These are phyloP conservation scores for Aplysina aerophoba DNA, from an alignment of 37 sponge, comb jelly and placozoan genomes.

Conservation along the genomic window DNA sequence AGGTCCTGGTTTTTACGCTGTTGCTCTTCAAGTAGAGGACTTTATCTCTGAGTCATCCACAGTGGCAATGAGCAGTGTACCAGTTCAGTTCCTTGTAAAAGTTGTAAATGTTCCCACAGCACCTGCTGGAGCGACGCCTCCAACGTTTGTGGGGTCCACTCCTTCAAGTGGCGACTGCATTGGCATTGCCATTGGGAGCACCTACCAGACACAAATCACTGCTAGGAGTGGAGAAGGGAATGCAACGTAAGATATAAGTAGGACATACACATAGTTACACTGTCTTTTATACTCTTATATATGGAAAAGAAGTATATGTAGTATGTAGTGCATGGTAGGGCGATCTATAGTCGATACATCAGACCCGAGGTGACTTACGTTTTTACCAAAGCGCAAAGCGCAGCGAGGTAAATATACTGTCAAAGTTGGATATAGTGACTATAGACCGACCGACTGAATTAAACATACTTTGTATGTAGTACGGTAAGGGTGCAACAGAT, in stretches of 20 bases:
- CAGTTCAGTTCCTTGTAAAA: slow-evolving; percentile 46
- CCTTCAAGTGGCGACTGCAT: slow-evolving; percentile 38
- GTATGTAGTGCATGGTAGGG: no score
- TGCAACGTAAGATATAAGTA: slow-evolving; percentile 23
- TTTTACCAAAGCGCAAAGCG: no score
- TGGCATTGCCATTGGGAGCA: slow-evolving; percentile 6
- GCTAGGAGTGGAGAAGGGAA: slow-evolving; percentile 20
- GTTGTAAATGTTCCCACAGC: not conserved
- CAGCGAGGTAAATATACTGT: no score
- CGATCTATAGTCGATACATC: no score
- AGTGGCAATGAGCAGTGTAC: slow-evolving; percentile 46
- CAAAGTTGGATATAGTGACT: no score
- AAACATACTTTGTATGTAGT: no score
- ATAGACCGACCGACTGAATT: no score
- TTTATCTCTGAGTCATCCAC: slow-evolving; percentile 1
- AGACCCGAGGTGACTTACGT: no score
- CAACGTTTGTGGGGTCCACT: not conserved
- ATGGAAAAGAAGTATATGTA: no score
- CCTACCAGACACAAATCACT: slow-evolving; percentile 14
- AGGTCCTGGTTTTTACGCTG: slow-evolving; percentile 36
- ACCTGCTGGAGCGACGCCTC: not conserved
- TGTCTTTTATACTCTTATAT: no score
- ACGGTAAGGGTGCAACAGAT: no score
- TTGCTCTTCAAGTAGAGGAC: slow-evolving; percentile 50
- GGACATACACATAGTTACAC: no score